Base-by-base conservation (phyloP, 2,797 vertebrate species). In the Acanthis flammea region DNA sequence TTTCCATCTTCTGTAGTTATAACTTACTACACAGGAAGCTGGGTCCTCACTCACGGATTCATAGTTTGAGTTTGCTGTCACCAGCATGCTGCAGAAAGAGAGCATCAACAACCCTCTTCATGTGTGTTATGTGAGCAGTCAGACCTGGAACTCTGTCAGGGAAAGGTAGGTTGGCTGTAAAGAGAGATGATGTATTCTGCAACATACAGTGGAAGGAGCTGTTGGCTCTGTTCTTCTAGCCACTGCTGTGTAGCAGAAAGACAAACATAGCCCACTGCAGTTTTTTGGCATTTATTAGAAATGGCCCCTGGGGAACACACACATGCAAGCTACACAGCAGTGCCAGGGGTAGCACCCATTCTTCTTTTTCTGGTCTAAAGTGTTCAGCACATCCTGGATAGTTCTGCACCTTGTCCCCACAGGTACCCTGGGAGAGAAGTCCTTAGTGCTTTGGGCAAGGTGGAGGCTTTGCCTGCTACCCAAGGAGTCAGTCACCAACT, bases 221-320 rank as follows among this genome's bases (percentile, higher is more conserved):
- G 22, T 68, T 65, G 67, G 45, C 45, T 73, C 31, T n/a, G 18
- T 54, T 89, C 17, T 16, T 73, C 48, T 35, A 62, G 19, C 27
- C 4, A 2, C 35, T 92, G 42, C 58, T 65, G 33, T 27, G 28
- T 24, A 62, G 57, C 17, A 67, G 47, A 91, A 47, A 81, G 50
- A 92, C 74, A 89, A 74, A 90, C 42, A 24, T 0, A 25, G 31
- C 1, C 3, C 9, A 37, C 14, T 58, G 47, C 37, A 39, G 44
- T 65, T 95, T 94, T 87, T 83, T 73, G 27, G 87, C 17, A 53
- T 96, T 96, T 96, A 94, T 95, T 96, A 92, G 61, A 96, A 96
- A 90, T 21, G 54, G 72, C 37, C 74, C 71, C 81, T 37, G 33
- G 70, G 24, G n/a, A 92, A 70, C 76, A 95, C 42, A 95, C 21